A percentile compares a stretch with the other conserved stretches of the same genome.
Conservation (phyloP, 53 echinoderm and acorn worm species). For the Pentamera pediparva region DNA sequence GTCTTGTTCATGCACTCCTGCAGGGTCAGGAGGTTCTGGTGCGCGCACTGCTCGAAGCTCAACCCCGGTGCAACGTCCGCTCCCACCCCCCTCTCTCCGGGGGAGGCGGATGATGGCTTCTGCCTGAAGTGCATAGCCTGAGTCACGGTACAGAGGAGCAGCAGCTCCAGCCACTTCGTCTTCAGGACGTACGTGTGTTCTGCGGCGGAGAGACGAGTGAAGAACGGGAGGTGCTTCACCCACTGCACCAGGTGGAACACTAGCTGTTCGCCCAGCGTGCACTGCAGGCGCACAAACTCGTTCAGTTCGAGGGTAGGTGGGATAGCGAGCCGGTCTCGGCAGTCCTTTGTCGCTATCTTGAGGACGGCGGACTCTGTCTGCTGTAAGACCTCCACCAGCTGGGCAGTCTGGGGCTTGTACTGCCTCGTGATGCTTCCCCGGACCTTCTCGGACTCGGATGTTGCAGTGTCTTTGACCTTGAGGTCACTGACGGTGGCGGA, state of each 20-base stretch:
- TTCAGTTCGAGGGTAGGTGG: slow-evolving; percentile 59
- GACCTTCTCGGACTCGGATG: neutral
- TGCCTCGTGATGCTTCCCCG: slow-evolving; percentile 54
- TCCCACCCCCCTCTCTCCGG: neutral
- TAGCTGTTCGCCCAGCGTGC: slow-evolving; percentile 81
- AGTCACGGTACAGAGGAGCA: slow-evolving; percentile 84
- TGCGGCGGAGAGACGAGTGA: slow-evolving; percentile 82
- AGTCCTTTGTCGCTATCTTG: slow-evolving; percentile 56
- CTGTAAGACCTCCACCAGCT: slow-evolving; percentile 94
- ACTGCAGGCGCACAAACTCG: slow-evolving; percentile 74
- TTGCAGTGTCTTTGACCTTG: neutral
- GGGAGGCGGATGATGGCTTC: neutral
- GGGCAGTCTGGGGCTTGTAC: slow-evolving; percentile 87
- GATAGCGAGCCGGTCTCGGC: slow-evolving; percentile 35
- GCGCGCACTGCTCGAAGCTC: slow-evolving; percentile 94
- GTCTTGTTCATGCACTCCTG: slow-evolving; percentile 99
- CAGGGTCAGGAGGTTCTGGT: slow-evolving; percentile 79
- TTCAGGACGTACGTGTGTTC: slow-evolving; percentile 98
- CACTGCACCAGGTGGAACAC: slow-evolving; percentile 98
- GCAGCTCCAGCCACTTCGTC: slow-evolving; percentile 95
- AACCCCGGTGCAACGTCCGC: slow-evolving; percentile 51
- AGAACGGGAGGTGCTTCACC: slow-evolving; percentile 98
- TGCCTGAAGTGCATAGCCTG: slow-evolving; percentile 98
- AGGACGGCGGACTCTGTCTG: slow-evolving; percentile 94
- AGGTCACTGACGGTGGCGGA: slow-evolving; percentile 38